A percentile compares a stretch with the other conserved stretches of the same genome.
Evolutionary conservation across 1,140 invertebrate genomes (phyloP).

Genomic region (Aleiodes sp.): DNA sequence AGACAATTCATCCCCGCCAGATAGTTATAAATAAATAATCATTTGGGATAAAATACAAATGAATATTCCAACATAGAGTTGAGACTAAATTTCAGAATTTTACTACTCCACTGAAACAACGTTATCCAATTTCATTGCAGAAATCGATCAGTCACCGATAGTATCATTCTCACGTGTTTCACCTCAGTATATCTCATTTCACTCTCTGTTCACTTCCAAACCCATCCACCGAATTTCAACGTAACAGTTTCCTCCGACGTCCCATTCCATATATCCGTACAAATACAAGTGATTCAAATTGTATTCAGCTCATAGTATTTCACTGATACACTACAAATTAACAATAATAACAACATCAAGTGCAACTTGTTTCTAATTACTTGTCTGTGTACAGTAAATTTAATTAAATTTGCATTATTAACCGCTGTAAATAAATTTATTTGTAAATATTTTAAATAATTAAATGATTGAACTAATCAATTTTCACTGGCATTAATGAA

Average conservation of each 20-base stretch:
- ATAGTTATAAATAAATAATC: too few species aligned
- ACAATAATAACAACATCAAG: neutral
- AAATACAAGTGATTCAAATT: conserved; percentile 10
- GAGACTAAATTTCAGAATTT: neutral
- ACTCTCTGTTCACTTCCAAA: neutral
- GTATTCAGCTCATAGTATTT: neutral
- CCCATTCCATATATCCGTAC: neutral
- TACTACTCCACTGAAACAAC: neutral
- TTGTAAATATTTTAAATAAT: too few species aligned
- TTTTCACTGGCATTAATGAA: too few species aligned
- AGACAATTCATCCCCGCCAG: too few species aligned
- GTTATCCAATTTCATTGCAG: conserved; percentile 1
- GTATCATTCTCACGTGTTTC: conserved; percentile 3
- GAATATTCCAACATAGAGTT: too few species aligned
- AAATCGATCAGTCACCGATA: conserved; percentile 11
- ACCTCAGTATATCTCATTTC: conserved; percentile 16
- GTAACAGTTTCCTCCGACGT: neutral
- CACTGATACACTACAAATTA: neutral
- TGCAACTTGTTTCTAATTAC: too few species aligned
- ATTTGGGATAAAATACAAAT: too few species aligned
- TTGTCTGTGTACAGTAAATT: too few species aligned
- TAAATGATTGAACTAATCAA: too few species aligned
- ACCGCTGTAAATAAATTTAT: too few species aligned
- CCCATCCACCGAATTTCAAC: too few species aligned
- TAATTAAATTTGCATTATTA: too few species aligned